Conservation (phyloP, 2,113 vertebrate species). For the Hemichromis elongatus region DNA sequence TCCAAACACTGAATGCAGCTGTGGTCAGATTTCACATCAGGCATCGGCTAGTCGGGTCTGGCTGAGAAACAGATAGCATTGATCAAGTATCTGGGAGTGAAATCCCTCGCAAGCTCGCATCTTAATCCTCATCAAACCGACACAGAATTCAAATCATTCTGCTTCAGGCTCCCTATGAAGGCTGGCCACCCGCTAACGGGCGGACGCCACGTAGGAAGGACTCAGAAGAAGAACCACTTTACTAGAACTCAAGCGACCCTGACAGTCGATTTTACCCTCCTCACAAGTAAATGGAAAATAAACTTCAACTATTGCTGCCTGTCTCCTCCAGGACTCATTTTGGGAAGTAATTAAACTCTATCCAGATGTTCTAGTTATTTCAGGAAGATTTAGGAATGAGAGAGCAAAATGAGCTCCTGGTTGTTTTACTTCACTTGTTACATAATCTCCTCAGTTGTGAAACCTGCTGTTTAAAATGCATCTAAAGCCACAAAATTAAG, state of each 20-base stretch:
- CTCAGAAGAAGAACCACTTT: not conserved
- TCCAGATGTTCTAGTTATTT: not conserved
- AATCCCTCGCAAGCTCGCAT: conserved; percentile 47
- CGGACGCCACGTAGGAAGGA: not conserved
- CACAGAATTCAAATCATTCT: conserved; percentile 52
- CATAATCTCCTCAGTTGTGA: not conserved
- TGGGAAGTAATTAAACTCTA: not conserved
- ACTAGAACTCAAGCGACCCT: not conserved
- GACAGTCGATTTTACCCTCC: not conserved
- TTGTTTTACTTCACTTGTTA: not conserved
- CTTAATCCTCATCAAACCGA: conserved; percentile 64
- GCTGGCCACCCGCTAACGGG: conserved; percentile 18
- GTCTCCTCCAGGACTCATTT: not conserved
- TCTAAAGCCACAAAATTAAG: not conserved
- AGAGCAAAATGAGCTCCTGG: not conserved
- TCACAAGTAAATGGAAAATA: not conserved
- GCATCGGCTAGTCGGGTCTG: conserved; percentile 32
- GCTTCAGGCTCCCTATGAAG: conserved; percentile 26
- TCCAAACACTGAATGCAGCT: not conserved
- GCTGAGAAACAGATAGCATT: conserved; percentile 65
- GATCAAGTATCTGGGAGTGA: conserved; percentile 61
- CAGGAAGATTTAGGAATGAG: not conserved
- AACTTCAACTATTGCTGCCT: not conserved
- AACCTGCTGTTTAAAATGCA: not conserved
- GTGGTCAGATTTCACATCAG: conserved; percentile 54